Evolutionary conservation across 2,113 vertebrate species (phyloP).

Genomic region (Tetrao urogallus): DNA sequence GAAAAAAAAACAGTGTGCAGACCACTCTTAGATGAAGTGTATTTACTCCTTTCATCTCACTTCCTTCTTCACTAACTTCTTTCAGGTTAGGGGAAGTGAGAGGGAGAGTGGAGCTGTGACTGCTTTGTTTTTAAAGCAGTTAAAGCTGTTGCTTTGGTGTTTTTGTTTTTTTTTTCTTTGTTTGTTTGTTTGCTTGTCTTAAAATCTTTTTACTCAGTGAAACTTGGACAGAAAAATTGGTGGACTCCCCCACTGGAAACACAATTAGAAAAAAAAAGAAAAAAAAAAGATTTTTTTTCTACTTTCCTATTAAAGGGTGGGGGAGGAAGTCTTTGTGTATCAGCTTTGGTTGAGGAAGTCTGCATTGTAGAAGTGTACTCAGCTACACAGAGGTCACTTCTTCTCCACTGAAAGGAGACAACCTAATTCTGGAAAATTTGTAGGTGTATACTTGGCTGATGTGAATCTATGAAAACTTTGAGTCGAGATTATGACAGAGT

Average conservation of each 20-base stretch:
- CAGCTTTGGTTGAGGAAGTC: not conserved
- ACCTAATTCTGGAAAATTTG: not conserved
- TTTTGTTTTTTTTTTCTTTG: too few species aligned
- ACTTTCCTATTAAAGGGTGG: not conserved
- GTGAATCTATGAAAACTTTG: not conserved
- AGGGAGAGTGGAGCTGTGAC: not conserved
- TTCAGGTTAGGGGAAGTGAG: not conserved
- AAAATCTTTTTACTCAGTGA: not conserved
- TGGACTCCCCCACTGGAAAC: not conserved
- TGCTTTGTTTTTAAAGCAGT: not conserved
- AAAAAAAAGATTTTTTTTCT: not conserved
- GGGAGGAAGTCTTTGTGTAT: not conserved
- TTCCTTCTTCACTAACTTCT: not conserved
- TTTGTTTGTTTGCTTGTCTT: not conserved
- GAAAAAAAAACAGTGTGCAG: not conserved
- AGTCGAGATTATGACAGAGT: not conserved
- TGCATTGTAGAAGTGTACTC: not conserved
- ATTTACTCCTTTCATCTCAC: not conserved
- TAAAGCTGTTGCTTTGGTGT: not conserved
- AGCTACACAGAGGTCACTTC: not conserved
- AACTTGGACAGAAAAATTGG: not conserved
- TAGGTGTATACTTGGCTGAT: not conserved
- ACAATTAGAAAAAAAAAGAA: not conserved
- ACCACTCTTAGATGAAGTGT: accelerated
- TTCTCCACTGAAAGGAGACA: not conserved